Evolutionary conservation across 2,797 vertebrate species (phyloP).

Genomic region (Catamblyrhynchus diadema): DNA sequence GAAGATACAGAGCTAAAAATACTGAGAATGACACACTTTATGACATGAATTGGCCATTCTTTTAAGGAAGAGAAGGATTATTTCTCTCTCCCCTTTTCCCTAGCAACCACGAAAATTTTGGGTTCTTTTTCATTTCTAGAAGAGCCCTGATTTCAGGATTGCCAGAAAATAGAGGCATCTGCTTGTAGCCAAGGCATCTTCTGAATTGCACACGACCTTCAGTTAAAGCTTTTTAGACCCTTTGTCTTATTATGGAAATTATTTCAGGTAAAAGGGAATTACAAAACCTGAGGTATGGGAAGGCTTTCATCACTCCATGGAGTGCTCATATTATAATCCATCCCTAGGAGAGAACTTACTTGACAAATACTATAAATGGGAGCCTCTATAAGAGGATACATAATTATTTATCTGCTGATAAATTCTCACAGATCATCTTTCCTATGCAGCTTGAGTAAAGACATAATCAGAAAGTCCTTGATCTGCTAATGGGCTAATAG

Average conservation of each 20-base stretch:
- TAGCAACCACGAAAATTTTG: conserved; percentile 19
- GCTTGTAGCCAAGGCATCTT: not conserved
- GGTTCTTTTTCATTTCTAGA: not conserved
- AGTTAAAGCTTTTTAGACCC: conserved; percentile 1
- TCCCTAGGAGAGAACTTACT: not conserved
- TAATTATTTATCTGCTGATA: conserved; percentile 16
- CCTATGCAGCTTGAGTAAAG: not conserved
- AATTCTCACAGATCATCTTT: conserved; percentile 23
- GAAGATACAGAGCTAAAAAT: not conserved
- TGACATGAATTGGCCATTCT: not conserved
- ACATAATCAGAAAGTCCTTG: conserved; percentile 11
- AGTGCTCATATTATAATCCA: not conserved
- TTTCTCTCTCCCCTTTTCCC: not conserved
- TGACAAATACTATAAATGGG: not conserved
- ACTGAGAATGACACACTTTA: not conserved
- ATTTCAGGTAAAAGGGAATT: conserved; percentile 10
- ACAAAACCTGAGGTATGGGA: not conserved
- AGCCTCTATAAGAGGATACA: not conserved
- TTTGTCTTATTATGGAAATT: not conserved
- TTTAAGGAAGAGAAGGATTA: not conserved
- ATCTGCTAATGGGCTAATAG: conserved; percentile 9
- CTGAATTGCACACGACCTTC: not conserved
- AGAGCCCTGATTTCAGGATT: conserved; percentile 14
- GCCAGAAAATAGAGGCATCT: not conserved
- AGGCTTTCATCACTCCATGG: not conserved